Evolutionary conservation across 2,888 invertebrate genomes (phyloP), one percentile per base, ranked within the genome.

Genomic region (Bembecia ichneumoniformis): DNA sequence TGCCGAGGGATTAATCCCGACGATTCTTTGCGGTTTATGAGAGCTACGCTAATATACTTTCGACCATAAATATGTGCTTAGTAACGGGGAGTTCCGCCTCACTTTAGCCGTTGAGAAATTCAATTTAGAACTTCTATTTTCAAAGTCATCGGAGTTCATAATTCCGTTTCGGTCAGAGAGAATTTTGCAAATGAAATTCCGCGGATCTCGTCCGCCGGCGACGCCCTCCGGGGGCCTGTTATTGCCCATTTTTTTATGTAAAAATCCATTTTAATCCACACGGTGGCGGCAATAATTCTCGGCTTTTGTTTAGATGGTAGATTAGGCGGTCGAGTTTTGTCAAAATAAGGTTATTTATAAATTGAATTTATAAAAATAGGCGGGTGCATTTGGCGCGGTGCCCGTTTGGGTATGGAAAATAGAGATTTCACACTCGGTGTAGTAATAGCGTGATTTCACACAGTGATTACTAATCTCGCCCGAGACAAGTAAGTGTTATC

Each of bases 111-210:
- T 50, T 13, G 50, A 47, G 53, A 57, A 58, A 58, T 57, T 57
- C 54, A 57, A 53, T 59, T 57, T 64, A 50, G 56, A 56, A 63
- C 61, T 62, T 66, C 62, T 58, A 61, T 62, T 57, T 62, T 61
- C 59, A 62, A 55, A 58, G 56, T 60, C 61, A 60, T 54, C 62
- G 58, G 57, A 64, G 62, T 68, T 66, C 63, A 66, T 71, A 67
- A 71, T 62, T 60, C 64, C 59, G 62, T 63, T 67, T 64, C 66
- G 69, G 71, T 72, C 69, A 68, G 68, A 69, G 63, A 67, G 63
- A 64, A 70, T 72, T 72, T 74, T 70, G 67, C 72, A 75, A 80
- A 78, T 79, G 69, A 76, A 79, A 77, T 80, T 77, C 75, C 71
- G 58, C 63, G 40, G 66, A 63, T 64, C 63, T 63, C 59, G 62